A percentile compares a stretch with the other conserved stretches of the same genome.
phyloP scores from a whole-genome alignment of 2,888 invertebrate species.

The Microplitis manilae region DNA sequence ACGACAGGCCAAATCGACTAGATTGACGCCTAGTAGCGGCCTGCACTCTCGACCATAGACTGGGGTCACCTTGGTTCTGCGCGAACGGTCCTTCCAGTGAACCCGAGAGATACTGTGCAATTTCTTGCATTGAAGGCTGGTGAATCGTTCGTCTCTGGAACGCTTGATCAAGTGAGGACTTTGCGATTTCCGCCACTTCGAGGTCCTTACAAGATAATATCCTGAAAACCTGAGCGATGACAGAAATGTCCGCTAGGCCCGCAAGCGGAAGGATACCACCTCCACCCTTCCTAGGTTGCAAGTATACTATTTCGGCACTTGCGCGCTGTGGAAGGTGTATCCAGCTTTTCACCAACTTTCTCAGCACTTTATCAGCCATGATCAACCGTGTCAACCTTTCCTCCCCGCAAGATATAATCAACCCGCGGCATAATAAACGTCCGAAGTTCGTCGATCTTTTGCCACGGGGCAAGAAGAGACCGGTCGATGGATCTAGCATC shows the following conservation, averaged over 20 bases:
- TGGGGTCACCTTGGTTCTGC: no score
- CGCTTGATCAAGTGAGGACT: constrained; percentile 17
- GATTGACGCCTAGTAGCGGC: no score
- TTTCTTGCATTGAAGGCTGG: constrained; percentile 40
- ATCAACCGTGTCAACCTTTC: constrained; percentile 48
- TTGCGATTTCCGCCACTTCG: constrained; percentile 48
- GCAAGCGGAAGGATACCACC: no score
- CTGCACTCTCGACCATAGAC: no score
- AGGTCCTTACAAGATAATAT: constrained; percentile 56
- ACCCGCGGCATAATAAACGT: no score
- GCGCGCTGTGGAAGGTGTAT: no score
- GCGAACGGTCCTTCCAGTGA: no score
- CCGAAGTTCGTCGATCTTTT: no score
- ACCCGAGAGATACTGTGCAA: constrained; percentile 54
- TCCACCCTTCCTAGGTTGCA: no score
- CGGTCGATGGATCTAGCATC: neutral
- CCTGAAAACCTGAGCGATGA: constrained; percentile 58
- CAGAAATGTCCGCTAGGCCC: constrained; percentile 26
- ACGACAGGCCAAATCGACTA: constrained; percentile 41
- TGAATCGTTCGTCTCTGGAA: constrained; percentile 37
- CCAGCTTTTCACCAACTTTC: constrained; percentile 10
- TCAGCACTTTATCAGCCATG: constrained; percentile 52
- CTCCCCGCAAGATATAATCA: constrained; percentile 56
- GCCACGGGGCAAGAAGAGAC: no score
- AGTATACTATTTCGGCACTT: no score